Base-by-base conservation (phyloP, 2,888 invertebrate genomes). In the Coenonympha arcania region DNA sequence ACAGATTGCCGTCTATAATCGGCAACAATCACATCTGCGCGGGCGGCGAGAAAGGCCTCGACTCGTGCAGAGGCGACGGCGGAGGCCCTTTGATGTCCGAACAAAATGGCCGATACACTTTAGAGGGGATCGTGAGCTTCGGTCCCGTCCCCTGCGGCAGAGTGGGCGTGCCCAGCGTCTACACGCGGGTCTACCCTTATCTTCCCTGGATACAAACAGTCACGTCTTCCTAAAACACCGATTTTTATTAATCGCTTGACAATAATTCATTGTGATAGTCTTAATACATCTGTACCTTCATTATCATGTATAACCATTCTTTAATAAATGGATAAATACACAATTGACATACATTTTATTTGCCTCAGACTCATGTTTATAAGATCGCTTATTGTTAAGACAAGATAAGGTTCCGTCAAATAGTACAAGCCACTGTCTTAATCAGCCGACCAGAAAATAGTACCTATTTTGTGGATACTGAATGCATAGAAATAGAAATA, bases 11-110 rank as follows among this genome's bases (percentile, higher is more conserved):
- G 4, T 11, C 41, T 24, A 45, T 46, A 6, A 58, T 61, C 47
- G 58, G 42, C 6, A 60, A 63, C 1, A 56, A 52, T n/a, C 64
- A 65, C 6, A 52, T 70, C 2, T 70, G 69, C 44, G 68, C 69
- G 22, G 89, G 89, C 1, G 89, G 89, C 0, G 68, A 72, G 4
- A 67, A 67, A n/a, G 81, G 80, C 4, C 79, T 85, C 48, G 91
- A 91, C 66, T 89, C 91, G 0, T 92, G 92, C 60, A 71, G 78
- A 0, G 92, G 92, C 0, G 92, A 92, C 61, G 90, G 90, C 15
- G 92, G 92, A 0, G 92, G 92, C 0, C 92, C 92, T 0, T 76
- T 92, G 3, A 74, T 85, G 69, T 74, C 72, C 34, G 55, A 56
- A 13, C 47, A 52, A 2, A 45, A 52, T 4, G 56, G 56, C 2